These are phyloP conservation scores for Apolygus lucorum DNA, from an alignment of 1,140 invertebrate genomes.

Conservation along the genomic window DNA sequence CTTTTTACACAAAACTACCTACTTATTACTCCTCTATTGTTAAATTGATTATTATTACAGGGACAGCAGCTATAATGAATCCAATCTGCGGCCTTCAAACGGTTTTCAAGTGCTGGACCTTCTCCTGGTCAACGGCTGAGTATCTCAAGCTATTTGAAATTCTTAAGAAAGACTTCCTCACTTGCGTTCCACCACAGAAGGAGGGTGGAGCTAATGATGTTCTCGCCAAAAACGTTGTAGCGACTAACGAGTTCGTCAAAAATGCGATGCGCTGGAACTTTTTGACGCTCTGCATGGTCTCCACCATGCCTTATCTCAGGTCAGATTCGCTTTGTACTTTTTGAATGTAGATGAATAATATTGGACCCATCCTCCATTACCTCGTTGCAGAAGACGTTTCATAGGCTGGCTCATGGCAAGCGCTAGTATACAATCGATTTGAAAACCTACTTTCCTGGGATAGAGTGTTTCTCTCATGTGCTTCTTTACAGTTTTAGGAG, in stretches of 20 bases:
- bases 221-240: background rate
- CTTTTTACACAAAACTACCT: too few relatives aligned
- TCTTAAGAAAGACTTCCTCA: background rate
- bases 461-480: too few relatives aligned
- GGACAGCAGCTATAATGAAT: background rate
- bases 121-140: background rate
- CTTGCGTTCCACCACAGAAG: background rate
- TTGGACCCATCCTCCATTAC: too few relatives aligned
- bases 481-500: too few relatives aligned
- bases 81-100: background rate
- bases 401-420: too few relatives aligned
- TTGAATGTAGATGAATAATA: too few relatives aligned
- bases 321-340: too few relatives aligned
- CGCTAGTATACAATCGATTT: too few relatives aligned
- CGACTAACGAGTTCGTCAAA: background rate
- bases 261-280: background rate
- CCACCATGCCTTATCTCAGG: background rate
- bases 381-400: too few relatives aligned
- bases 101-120: background rate
- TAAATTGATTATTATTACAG: background rate
- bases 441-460: too few relatives aligned
- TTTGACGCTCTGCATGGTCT: background rate
- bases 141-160: background rate
- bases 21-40: too few relatives aligned
- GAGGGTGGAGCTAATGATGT: background rate